A percentile compares a stretch with the other conserved stretches of the same genome.
These are phyloP conservation scores for Galemys pyrenaicus DNA, from an alignment of 2,113 vertebrate genomes.

Conservation along the genomic window DNA sequence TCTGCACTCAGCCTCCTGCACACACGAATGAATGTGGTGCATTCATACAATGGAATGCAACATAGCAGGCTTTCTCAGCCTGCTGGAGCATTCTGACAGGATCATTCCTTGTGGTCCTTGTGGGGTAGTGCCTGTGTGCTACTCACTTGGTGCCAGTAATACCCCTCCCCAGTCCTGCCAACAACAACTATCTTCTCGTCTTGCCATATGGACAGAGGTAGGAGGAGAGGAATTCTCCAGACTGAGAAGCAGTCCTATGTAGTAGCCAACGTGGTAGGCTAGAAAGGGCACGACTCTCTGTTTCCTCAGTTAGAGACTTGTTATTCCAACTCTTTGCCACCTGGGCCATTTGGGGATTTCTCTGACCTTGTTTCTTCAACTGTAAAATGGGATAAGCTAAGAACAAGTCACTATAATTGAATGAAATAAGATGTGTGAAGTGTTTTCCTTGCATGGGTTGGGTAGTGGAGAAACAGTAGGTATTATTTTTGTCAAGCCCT, in stretches of 20 bases:
- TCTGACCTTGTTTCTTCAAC: background rate
- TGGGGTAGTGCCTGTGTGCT: background rate
- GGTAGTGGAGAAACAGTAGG: background rate
- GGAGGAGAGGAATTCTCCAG: background rate
- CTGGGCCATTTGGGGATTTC: background rate
- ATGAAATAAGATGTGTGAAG: background rate
- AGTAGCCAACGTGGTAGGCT: background rate
- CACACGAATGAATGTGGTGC: background rate
- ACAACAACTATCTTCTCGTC: background rate
- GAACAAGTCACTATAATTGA: background rate
- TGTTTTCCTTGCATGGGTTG: background rate
- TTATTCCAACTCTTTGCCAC: background rate
- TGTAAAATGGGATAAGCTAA: background rate
- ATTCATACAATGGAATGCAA: background rate
- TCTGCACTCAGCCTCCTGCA: background rate
- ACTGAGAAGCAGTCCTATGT: background rate
- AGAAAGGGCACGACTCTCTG: background rate
- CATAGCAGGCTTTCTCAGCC: background rate
- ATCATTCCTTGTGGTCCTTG: background rate
- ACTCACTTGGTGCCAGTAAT: background rate
- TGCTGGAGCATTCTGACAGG: background rate
- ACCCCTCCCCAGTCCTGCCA: background rate
- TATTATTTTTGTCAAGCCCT: conserved; percentile 1
- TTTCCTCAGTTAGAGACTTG: background rate
- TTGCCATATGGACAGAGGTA: background rate